Conservation (phyloP, 1,140 invertebrate species). For the Orchesella cincta region DNA sequence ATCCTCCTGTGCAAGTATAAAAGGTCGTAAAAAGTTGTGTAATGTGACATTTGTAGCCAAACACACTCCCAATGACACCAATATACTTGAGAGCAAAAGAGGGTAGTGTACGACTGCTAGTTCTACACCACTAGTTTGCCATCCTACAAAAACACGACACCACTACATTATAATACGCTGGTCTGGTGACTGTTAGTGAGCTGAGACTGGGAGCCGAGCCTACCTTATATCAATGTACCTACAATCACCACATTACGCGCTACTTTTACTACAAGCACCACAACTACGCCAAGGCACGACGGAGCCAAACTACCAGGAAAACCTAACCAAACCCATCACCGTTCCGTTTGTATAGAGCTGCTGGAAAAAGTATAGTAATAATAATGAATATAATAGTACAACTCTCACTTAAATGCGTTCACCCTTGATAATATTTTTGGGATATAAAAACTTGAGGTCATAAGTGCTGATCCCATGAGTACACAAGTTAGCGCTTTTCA, state of each 20-base stretch:
- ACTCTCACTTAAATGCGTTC: background rate
- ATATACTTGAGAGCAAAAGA: conserved; percentile 16
- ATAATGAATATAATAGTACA: conserved; percentile 16
- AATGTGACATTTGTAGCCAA: conserved; percentile 30
- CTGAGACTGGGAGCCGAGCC: no score
- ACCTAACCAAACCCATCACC: background rate
- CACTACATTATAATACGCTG: background rate
- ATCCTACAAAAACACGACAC: background rate
- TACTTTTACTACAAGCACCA: background rate
- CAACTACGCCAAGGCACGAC: background rate
- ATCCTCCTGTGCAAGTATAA: conserved; percentile 21
- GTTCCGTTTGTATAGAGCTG: no score
- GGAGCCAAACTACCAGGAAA: no score
- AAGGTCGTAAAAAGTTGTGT: conserved; percentile 30
- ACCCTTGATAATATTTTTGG: conserved; percentile 11
- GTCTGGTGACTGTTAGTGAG: no score
- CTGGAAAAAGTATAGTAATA: conserved; percentile 10
- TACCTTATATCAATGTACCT: background rate
- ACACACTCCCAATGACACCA: conserved; percentile 26
- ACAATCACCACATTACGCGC: background rate
- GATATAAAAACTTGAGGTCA: conserved; percentile 20
- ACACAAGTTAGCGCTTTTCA: conserved; percentile 25
- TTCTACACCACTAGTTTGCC: background rate
- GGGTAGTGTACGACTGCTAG: background rate
- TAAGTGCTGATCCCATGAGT: conserved; percentile 23